Evolutionary conservation across 1,140 invertebrate genomes (phyloP).

Genomic region (Notospermus geniculatus): DNA sequence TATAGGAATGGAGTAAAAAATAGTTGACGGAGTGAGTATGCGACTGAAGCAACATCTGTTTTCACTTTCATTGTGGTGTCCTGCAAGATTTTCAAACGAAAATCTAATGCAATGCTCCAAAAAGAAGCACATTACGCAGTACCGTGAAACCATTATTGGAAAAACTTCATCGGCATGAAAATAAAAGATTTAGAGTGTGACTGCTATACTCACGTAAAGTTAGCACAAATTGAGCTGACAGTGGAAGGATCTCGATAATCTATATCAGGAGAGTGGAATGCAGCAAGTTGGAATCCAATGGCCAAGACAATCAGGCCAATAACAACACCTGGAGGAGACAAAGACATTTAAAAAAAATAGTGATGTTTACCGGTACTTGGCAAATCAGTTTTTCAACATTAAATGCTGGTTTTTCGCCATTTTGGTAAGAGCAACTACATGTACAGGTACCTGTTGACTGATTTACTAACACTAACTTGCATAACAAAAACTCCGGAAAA

Average conservation of each 20-base stretch:
- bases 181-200: neutral
- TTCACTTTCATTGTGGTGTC: no score
- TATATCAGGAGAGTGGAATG: slow-evolving; percentile 53
- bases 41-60: no score
- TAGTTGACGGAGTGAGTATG: no score
- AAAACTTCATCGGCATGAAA: neutral
- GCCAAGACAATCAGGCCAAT: slow-evolving; percentile 57
- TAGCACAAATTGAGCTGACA: neutral
- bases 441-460: no score
- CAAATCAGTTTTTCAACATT: no score
- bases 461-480: no score
- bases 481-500: no score
- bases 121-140: neutral
- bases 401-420: neutral
- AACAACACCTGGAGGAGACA: slow-evolving; percentile 51
- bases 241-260: slow-evolving; percentile 27
- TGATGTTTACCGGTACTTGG: neutral
- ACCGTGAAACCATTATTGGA: neutral
- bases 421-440: no score
- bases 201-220: neutral
- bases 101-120: no score
- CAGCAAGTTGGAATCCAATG: slow-evolving; percentile 59
- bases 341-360: neutral
- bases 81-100: no score
- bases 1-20: no score